phyloP scores from a whole-genome alignment of 2,113 vertebrate species.

The Terrapene triunguis region DNA sequence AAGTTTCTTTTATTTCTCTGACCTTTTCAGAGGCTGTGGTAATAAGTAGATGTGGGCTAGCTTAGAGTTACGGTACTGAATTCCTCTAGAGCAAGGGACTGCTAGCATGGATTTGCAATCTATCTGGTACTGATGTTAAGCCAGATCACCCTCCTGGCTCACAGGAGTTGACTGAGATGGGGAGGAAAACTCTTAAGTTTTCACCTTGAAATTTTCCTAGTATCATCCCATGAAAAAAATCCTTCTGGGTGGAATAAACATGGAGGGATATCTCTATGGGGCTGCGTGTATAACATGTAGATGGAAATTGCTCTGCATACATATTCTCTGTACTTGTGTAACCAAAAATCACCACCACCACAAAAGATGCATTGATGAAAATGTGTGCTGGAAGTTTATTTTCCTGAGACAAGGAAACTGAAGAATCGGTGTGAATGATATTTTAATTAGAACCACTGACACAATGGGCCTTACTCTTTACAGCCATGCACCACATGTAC shows the following conservation, averaged over 20 bases:
- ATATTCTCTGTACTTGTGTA: background rate
- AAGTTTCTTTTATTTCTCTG: conserved; percentile 1
- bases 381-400: background rate
- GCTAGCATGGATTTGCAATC: background rate
- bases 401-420: background rate
- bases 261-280: fast-evolving
- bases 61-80: background rate
- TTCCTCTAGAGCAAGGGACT: background rate
- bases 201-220: background rate
- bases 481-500: background rate
- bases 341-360: background rate
- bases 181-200: background rate
- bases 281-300: background rate
- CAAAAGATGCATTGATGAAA: background rate
- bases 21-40: background rate
- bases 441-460: background rate
- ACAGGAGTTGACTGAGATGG: background rate
- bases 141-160: background rate
- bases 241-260: background rate
- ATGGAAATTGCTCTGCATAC: background rate
- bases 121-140: background rate
- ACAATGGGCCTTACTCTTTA: background rate
- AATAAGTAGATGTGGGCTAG: background rate
- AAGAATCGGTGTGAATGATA: background rate
- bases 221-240: background rate